Evolutionary conservation across 2,888 invertebrate species (phyloP), one percentile per base, ranked within the genome.

Genomic region (Laothoe populi): DNA sequence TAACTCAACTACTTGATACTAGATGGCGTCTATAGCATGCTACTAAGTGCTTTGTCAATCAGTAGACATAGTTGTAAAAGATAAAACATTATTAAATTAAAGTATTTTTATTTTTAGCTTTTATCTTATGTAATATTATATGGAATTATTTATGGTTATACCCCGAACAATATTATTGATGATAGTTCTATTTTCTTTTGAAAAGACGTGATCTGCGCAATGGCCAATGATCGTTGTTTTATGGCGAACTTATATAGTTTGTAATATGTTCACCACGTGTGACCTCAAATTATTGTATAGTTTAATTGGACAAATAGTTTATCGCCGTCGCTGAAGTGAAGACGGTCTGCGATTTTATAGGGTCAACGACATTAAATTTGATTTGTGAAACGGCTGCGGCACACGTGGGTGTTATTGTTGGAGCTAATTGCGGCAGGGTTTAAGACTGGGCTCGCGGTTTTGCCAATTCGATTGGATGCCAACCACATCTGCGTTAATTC

Each of bases 371-470:
- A 70, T 71, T 61, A 64, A 70, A 71, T 76, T 74, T 72, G 71
- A 78, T 77, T 74, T 74, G 73, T 72, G 72, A 73, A 73, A 67
- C 71, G 65, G 60, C 63, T 68, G 72, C 69, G 68, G 62, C 67
- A 60, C 65, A 70, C 69, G 87, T 87, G 81, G 84, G 86, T 80
- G 87, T 84, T 82, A 88, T 87, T 87, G 85, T 84, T 81, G 76
- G 71, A 66, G 66, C 68, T 81, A 81, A 81, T 81, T 80, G 75
- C 70, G 68, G 60, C 66, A 71, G 77, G 71, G 72, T 68, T 71
- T 70, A 71, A 72, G 72, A 74, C 66, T 65, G 64, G 65, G 61
- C 62, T 68, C 58, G 62, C 48, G 62, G 48, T 48, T 60, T 49
- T 42, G 49, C 21, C n/a, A 67, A 67, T 65, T 65, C 57, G 59